Evolutionary conservation across 2,888 invertebrate species (phyloP).

Genomic region (Magallana nippona): DNA sequence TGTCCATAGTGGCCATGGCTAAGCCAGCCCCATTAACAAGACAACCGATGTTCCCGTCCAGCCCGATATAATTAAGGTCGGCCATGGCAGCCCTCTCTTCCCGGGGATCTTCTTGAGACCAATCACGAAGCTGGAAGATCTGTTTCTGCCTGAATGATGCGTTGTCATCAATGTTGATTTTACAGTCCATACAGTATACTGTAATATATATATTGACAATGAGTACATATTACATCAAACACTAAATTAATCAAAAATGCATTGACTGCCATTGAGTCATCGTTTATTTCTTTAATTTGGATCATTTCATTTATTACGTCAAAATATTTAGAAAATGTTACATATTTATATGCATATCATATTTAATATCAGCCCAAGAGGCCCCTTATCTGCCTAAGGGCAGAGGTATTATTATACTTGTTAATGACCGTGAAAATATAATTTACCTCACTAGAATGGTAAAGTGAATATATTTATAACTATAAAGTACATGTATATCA

Average conservation of each 20-base stretch:
- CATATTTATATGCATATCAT: too few relatives aligned
- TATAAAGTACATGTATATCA: neutral
- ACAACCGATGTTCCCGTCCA: conserved; percentile 96
- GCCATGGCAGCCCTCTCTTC: conserved; percentile 94
- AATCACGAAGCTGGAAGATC: conserved; percentile 90
- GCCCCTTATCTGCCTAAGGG: too few relatives aligned
- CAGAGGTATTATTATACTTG: too few relatives aligned
- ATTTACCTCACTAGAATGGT: neutral
- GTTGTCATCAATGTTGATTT: conserved; percentile 97
- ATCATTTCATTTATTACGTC: too few relatives aligned
- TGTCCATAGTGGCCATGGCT: conserved; percentile 99
- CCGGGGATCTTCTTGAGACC: conserved; percentile 94
- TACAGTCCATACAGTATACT: conserved; percentile 97
- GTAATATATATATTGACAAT: conserved; percentile 40
- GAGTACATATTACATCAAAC: too few relatives aligned
- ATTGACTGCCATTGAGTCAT: too few relatives aligned
- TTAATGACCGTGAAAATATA: neutral
- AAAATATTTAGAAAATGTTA: too few relatives aligned
- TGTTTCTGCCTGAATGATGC: conserved; percentile 93
- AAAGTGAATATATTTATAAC: neutral
- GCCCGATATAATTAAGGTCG: conserved; percentile 95
- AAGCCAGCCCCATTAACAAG: conserved; percentile 97
- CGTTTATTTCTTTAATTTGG: too few relatives aligned
- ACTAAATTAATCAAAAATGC: too few relatives aligned
- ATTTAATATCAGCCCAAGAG: too few relatives aligned